Percentiles rank a stretch among this genome's conserved stretches.
These are phyloP conservation scores for Montipora sp. DNA, from an alignment of 64 coral and sea anemone genomes.

Conservation along the genomic window DNA sequence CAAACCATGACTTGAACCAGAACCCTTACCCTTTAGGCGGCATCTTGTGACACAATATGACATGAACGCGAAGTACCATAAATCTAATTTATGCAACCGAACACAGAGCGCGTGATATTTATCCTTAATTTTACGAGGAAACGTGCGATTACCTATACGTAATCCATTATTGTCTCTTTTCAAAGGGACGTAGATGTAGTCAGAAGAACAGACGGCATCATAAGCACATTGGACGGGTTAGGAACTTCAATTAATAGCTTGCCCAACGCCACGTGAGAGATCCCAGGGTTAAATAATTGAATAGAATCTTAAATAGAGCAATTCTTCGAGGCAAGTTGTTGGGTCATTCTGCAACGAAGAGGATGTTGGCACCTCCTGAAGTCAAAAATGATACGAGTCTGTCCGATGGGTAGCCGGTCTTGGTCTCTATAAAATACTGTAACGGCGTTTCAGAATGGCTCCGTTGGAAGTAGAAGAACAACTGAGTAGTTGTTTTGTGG, in stretches of 20 bases:
- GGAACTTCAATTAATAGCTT: slow-evolving; percentile 7
- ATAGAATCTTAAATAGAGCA: not conserved
- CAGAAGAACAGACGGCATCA: slow-evolving; percentile 20
- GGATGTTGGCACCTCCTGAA: too few relatives aligned
- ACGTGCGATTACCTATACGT: too few relatives aligned
- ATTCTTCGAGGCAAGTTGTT: not conserved
- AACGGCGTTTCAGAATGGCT: too few relatives aligned
- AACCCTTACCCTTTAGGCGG: too few relatives aligned
- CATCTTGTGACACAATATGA: too few relatives aligned
- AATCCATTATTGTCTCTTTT: not conserved
- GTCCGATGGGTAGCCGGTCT: not conserved
- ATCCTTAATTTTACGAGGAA: too few relatives aligned
- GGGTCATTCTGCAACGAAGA: not conserved
- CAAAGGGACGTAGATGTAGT: slow-evolving; percentile 38
- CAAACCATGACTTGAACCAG: too few relatives aligned
- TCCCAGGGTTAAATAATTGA: not conserved
- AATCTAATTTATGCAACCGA: too few relatives aligned
- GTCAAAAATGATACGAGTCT: not conserved
- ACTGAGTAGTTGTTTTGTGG: not conserved
- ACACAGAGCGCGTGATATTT: too few relatives aligned
- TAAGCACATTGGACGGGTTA: slow-evolving; percentile 30
- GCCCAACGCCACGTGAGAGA: slow-evolving; percentile 7
- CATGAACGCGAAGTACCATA: too few relatives aligned
- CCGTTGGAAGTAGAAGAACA: not conserved
- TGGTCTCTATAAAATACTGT: too few relatives aligned